A percentile compares a stretch with the other conserved stretches of the same genome.
phyloP scores from a whole-genome alignment of 1,140 invertebrate species.

The Triops cancriformis region DNA sequence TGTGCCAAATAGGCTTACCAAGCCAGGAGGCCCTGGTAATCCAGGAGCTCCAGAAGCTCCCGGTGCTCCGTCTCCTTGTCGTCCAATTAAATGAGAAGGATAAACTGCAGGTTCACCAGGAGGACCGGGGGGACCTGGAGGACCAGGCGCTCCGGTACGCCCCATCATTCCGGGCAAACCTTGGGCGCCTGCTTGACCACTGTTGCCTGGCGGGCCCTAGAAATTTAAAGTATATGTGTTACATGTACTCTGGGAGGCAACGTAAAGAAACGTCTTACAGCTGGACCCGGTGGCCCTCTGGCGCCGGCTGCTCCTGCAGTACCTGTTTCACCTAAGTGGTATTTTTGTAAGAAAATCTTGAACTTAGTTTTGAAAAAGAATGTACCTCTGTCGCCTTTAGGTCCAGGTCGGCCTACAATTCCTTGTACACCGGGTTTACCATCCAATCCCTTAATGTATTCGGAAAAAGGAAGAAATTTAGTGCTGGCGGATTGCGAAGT shows the following conservation, averaged over 20 bases:
- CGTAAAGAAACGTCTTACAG: constrained; percentile 30
- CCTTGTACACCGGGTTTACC: constrained; percentile 35
- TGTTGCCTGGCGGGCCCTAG: constrained; percentile 39
- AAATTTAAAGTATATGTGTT: neutral
- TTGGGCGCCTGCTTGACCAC: constrained; percentile 40
- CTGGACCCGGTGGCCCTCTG: constrained; percentile 37
- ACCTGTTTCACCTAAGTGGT: constrained; percentile 40
- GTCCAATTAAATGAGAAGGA: constrained; percentile 21
- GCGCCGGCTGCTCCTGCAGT: constrained; percentile 40
- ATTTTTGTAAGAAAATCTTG: neutral
- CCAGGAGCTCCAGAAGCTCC: constrained; percentile 38
- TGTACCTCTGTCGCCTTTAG: constrained; percentile 36
- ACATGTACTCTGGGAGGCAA: neutral
- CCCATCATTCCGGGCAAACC: constrained; percentile 34
- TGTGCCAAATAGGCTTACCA: constrained; percentile 27
- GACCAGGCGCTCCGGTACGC: constrained; percentile 24
- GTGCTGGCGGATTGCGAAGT: neutral
- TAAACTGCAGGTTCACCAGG: constrained; percentile 35
- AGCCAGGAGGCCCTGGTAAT: constrained; percentile 31
- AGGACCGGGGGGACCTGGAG: constrained; percentile 41
- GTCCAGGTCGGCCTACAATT: constrained; percentile 37
- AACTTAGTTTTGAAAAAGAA: neutral
- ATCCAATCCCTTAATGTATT: constrained; percentile 27
- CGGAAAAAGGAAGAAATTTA: neutral
- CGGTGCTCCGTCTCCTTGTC: constrained; percentile 34